Evolutionary conservation across 2,888 invertebrate species (phyloP), one percentile per base, ranked within the genome.

Genomic region (Rhagonycha fulva): DNA sequence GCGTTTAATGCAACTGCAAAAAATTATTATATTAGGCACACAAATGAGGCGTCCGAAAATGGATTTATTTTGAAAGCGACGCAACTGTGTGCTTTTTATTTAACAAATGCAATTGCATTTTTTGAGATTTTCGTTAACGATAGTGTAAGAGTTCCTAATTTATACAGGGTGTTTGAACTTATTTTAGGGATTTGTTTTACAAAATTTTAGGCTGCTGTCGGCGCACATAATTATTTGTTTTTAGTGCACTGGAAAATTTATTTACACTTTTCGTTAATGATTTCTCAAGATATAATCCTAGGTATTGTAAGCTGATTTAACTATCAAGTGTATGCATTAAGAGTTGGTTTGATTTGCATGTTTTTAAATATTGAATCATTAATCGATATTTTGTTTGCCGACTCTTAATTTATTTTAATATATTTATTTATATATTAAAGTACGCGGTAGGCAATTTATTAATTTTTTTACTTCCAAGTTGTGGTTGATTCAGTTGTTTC

Each of bases 291-390:
- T 30, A 67, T 62, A 73, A 73, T 47, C 69, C 30, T 69, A 69
- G 62, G 69, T 74, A 74, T 47, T 14, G 63, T 70, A 74, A 74
- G 74, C 69, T 74, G 63, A 62, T 74, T 62, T 74, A 74, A 47
- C 74, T 70, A 62, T 28, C 9, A 70, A 62, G 23, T 69, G 74
- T 74, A 74, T 74, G 69, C 74, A 74, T 47, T 69, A 63, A 63
- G 62, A 32, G 69, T 74, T 74, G 74, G 68, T 63, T 69, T 47
- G 47, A 47, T 47, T 47, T 47, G 47, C 47, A 47, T 47, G 9
- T 47, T 47, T 47, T 47, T 47, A 47, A 47, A n/a, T 47, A 47
- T 32, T 32, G 32, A 32, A 32, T 32, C 30, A 32, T 32, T 32
- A 32, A 47, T 47, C n/a, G n/a, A 47, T 47, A n/a, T 47, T n/a